Evolutionary conservation across 2,797 vertebrate genomes (phyloP).

Genomic region (Australoheros facetus): DNA sequence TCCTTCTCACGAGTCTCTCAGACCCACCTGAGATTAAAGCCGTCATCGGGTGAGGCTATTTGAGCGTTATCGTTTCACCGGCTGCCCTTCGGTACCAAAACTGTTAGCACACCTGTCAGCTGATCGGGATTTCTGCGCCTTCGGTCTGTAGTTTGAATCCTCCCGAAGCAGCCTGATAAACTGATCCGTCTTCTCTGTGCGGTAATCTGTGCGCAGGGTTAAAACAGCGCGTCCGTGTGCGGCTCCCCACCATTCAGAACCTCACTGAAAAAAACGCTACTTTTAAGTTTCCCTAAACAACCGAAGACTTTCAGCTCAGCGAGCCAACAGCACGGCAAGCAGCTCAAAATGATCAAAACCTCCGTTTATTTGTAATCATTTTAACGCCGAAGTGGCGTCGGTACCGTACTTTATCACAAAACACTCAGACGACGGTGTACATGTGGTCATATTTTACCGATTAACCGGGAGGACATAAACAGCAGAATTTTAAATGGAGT

Average conservation of each 20-base stretch:
- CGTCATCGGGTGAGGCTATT: no score
- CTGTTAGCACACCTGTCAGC: neutral
- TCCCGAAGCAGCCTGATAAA: no score
- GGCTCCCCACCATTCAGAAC: neutral
- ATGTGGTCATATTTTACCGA: accelerated
- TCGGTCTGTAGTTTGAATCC: neutral
- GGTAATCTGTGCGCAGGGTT: neutral
- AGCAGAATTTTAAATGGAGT: neutral
- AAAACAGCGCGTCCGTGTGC: neutral
- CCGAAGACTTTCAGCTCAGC: no score
- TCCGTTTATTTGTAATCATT: accelerated
- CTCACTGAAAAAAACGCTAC: neutral
- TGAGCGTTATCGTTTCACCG: neutral
- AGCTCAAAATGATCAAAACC: accelerated
- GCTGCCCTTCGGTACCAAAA: neutral
- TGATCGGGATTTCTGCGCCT: neutral
- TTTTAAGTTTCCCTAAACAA: neutral
- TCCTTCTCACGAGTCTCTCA: neutral
- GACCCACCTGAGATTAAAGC: neutral
- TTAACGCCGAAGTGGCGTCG: neutral
- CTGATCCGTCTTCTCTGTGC: neutral
- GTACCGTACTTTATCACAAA: accelerated
- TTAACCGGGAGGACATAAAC: accelerated
- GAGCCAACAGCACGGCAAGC: neutral
- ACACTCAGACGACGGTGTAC: accelerated